phyloP scores from a whole-genome alignment of 2,113 vertebrate species.

The Zapornia atra region DNA sequence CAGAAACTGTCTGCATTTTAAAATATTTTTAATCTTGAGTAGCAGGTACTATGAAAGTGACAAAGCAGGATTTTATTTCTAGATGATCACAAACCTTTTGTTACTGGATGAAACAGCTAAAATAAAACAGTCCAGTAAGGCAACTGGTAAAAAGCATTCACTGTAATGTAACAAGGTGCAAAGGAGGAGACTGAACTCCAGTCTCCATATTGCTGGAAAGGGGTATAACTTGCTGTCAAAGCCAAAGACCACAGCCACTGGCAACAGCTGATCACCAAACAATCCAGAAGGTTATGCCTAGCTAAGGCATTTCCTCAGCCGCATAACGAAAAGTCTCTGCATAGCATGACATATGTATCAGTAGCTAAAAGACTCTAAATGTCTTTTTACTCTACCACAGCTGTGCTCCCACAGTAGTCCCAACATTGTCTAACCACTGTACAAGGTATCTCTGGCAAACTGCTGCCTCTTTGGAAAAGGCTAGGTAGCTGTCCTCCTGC shows the following conservation, averaged over 20 bases:
- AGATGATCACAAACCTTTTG: not conserved
- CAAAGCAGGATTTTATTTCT: not conserved
- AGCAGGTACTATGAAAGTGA: not conserved
- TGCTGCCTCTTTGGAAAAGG: not conserved
- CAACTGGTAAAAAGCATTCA: not conserved
- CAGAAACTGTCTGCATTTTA: not conserved
- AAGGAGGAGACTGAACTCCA: not conserved
- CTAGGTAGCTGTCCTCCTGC: not conserved
- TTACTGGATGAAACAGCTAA: not conserved
- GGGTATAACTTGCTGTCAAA: not conserved
- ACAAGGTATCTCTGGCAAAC: not conserved
- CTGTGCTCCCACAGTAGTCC: not conserved
- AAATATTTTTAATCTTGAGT: not conserved
- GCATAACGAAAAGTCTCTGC: not conserved
- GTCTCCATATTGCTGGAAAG: not conserved
- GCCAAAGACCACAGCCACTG: not conserved
- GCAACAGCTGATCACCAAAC: not conserved
- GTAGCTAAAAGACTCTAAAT: not conserved
- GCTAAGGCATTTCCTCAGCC: not conserved
- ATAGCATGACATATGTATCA: not conserved
- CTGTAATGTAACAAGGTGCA: fast-evolving
- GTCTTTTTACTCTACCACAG: not conserved
- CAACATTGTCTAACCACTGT: not conserved
- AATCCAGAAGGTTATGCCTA: not conserved
- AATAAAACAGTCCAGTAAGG: not conserved